A percentile compares a stretch with the other conserved stretches of the same genome.
Evolutionary conservation across 2,888 invertebrate genomes (phyloP).

Genomic region (Tineola bisselliella): DNA sequence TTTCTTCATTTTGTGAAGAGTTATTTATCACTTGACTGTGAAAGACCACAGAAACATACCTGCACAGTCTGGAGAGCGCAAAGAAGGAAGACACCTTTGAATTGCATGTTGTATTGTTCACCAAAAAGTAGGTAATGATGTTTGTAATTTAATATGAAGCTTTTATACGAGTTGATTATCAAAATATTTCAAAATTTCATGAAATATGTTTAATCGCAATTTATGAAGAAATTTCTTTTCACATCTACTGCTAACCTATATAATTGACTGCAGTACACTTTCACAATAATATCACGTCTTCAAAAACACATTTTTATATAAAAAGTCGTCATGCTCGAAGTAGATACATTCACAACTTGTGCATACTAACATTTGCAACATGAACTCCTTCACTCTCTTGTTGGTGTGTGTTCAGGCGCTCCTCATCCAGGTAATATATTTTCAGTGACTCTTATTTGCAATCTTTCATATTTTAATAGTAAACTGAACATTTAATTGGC

Average conservation of each 20-base stretch:
- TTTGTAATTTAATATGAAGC: background rate
- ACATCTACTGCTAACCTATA: background rate
- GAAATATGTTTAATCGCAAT: background rate
- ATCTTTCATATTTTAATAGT: too few relatives aligned
- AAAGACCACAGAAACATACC: background rate
- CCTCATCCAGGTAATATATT: constrained; percentile 19
- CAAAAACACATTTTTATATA: background rate
- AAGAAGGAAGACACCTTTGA: background rate
- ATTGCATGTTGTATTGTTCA: background rate
- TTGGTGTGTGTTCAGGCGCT: constrained; percentile 19
- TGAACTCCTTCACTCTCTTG: constrained; percentile 11
- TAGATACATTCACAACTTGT: background rate
- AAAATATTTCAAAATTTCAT: background rate
- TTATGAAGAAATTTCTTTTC: too few relatives aligned
- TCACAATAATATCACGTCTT: background rate
- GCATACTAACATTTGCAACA: background rate
- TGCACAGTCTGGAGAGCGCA: background rate
- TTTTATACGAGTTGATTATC: background rate
- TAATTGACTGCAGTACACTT: background rate
- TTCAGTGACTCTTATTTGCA: too few relatives aligned
- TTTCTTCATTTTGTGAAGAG: too few relatives aligned
- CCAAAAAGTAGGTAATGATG: background rate
- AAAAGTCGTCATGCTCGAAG: background rate
- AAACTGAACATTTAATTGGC: too few relatives aligned
- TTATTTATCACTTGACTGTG: too few relatives aligned